Evolutionary conservation across 2,888 invertebrate genomes (phyloP).

Genomic region (Mesorhabditis belari): DNA sequence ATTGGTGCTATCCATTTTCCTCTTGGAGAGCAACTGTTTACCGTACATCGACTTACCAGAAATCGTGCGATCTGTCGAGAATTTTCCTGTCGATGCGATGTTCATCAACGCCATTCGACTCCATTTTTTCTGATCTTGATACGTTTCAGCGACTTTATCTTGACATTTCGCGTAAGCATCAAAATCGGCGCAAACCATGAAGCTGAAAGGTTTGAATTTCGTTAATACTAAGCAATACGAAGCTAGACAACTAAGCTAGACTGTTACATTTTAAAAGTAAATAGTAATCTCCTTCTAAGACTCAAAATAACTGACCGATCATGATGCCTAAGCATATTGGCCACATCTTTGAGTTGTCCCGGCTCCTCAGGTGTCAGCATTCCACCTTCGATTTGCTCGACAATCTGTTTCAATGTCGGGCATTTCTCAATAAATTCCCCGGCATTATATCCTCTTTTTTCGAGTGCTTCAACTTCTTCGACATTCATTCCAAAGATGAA

Average conservation of each 20-base stretch:
- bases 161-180: too few relatives aligned
- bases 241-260: too few relatives aligned
- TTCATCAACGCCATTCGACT: constrained; percentile 89
- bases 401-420: too few relatives aligned
- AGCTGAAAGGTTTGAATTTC: too few relatives aligned
- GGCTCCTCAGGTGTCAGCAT: constrained; percentile 76
- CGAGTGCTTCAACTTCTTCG: constrained; percentile 62
- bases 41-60: too few relatives aligned
- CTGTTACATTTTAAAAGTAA: too few relatives aligned
- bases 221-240: too few relatives aligned
- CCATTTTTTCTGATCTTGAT: constrained; percentile 64
- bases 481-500: constrained; percentile 89
- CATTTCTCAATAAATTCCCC: constrained; percentile 83
- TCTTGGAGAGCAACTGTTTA: too few relatives aligned
- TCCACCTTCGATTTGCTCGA: constrained; percentile 91
- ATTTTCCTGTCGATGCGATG: constrained; percentile 91
- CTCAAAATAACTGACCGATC: too few relatives aligned
- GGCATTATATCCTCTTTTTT: constrained; percentile 71
- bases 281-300: too few relatives aligned
- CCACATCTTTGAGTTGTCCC: constrained; percentile 76
- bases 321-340: constrained; percentile 82
- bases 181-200: too few relatives aligned
- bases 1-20: too few relatives aligned
- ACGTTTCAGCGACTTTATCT: constrained; percentile 30
- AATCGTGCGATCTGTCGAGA: constrained; percentile 90